Conservation (phyloP, 2,888 invertebrate species). For the Heliconius cydno region DNA sequence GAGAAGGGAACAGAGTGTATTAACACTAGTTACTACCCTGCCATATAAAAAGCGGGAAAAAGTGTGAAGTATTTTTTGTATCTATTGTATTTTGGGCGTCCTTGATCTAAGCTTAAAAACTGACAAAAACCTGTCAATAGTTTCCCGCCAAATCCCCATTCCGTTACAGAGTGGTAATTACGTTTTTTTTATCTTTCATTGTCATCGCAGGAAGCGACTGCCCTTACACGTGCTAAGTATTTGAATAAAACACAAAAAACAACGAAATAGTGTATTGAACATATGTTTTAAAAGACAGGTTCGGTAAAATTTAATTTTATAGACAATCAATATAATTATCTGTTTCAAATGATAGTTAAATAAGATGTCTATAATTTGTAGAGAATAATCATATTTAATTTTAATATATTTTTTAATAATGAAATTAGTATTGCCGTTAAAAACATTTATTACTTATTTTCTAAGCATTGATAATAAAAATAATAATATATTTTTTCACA, state of each 20-base stretch:
- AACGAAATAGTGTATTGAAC: slow-evolving; percentile 42
- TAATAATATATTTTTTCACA: background rate
- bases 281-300: slow-evolving; percentile 52
- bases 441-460: background rate
- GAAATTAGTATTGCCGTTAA: background rate
- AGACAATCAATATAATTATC: background rate
- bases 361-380: background rate
- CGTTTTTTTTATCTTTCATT: slow-evolving; percentile 64
- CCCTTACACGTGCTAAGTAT: slow-evolving; percentile 66
- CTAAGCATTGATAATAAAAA: too few species aligned
- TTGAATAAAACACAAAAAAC: slow-evolving; percentile 53
- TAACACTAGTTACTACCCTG: background rate
- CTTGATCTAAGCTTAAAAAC: slow-evolving; percentile 23
- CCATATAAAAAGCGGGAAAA: background rate
- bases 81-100: slow-evolving; percentile 21
- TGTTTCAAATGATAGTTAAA: background rate
- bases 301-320: slow-evolving; percentile 7
- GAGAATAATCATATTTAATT: too few species aligned
- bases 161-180: slow-evolving; percentile 56
- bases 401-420: too few species aligned
- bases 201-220: slow-evolving; percentile 77
- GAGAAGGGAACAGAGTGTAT: background rate
- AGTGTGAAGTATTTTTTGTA: background rate
- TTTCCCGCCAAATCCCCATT: slow-evolving; percentile 58
- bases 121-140: slow-evolving; percentile 43